Base-by-base conservation (phyloP, 2,888 invertebrate genomes). In the Epistrophe eligans region DNA sequence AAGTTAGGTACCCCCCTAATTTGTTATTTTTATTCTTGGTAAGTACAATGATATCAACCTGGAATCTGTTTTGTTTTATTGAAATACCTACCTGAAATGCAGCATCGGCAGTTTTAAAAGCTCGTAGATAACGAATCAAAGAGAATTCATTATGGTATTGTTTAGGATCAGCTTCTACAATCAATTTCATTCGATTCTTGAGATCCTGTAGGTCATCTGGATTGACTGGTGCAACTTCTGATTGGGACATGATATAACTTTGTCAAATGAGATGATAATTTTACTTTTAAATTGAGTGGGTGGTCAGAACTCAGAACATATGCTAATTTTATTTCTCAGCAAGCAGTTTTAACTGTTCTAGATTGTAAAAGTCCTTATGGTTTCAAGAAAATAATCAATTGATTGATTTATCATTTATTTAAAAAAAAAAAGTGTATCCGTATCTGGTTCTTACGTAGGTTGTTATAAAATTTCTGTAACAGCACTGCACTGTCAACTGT, bases 91-190 rank as follows among this genome's bases (percentile, higher is more conserved):
- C 96, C 94, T 96, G 95, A 92, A 96, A 96, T 84, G 96, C 95
- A 90, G 94, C 94, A 91, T 97, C 96, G 58, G 95, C 95, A 48
- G 95, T 95, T 93, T 95, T 95, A 90, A 96, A 97, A 17, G 96
- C 97, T 89, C 95, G 93, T 79, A 97, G 92, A 92, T 96, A 97
- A 89, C 96, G 94, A 89, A 94, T 94, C 62, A 96, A 91, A 1
- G 96, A 96, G 91, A 94, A 96, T 76, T 96, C 96, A 91, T 96
- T 96, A 90, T 96, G 96, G 90, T 95, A 96, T 91, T 96, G 96
- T 24, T 93, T 93, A 35, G 96, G 95, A 93, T 96, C 96, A 35
- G 96, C 96, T 82, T 95, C 95, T 11, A 93, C 94, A 89, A 96
- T 96, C 88, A 96, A 91, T 92, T 95, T 95, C 96, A 96, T 96